Evolutionary conservation across 2,113 vertebrate genomes (phyloP).

Genomic region (Nothocercus julius): DNA sequence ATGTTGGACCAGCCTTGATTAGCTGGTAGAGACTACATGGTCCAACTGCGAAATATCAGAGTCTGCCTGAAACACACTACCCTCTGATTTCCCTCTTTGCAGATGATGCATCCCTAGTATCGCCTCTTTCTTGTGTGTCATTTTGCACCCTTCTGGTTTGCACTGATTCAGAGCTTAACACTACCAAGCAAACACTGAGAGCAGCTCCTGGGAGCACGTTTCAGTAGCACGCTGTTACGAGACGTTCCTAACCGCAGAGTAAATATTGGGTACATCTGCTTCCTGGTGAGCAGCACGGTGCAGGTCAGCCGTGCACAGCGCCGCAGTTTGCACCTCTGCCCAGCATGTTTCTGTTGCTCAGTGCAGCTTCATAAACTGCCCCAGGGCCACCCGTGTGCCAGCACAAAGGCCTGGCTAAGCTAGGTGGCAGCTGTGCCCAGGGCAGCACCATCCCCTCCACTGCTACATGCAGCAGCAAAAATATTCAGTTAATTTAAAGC

Average conservation of each 20-base stretch:
- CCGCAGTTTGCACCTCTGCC: too few relatives aligned
- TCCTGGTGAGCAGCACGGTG: not conserved
- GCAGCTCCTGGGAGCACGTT: not conserved
- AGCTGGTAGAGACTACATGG: not conserved
- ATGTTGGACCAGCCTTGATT: rapidly evolving
- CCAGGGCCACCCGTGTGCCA: rapidly evolving
- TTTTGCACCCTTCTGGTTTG: not conserved
- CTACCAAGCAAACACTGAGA: not conserved
- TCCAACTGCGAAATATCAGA: not conserved
- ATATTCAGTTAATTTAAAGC: not conserved
- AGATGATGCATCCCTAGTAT: not conserved
- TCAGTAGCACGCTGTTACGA: not conserved
- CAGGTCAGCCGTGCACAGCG: not conserved
- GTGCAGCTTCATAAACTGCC: not conserved
- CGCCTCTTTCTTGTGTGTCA: not conserved
- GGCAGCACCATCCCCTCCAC: not conserved
- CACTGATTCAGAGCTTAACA: not conserved
- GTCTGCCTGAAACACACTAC: not conserved
- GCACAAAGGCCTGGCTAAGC: not conserved
- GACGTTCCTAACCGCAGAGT: not conserved
- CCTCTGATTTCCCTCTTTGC: not conserved
- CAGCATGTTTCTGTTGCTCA: not conserved
- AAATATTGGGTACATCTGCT: not conserved
- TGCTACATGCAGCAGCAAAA: not conserved
- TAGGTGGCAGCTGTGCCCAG: not conserved